Percentiles rank a stretch among this genome's conserved stretches.
These are phyloP conservation scores for Prunella himalayana DNA, from an alignment of 2,113 vertebrate species.

Conservation along the genomic window DNA sequence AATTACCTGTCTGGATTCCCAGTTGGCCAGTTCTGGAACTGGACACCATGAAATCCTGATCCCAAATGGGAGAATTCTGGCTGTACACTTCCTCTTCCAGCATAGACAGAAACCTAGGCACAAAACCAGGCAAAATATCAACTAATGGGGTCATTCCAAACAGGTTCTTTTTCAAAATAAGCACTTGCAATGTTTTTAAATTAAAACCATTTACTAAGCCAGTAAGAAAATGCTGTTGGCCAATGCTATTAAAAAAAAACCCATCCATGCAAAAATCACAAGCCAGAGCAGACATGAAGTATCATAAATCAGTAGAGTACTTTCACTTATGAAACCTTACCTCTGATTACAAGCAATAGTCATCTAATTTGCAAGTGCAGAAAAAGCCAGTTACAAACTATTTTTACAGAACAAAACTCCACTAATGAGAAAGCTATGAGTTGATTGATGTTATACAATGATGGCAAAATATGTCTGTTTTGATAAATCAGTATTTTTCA, in stretches of 20 bases:
- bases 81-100: conserved; percentile 98
- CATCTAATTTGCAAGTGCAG: not conserved
- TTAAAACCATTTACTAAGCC: not conserved
- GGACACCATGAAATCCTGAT: conserved; percentile 86
- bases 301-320: not conserved
- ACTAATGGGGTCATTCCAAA: not conserved
- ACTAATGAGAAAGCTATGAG: not conserved
- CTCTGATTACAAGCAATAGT: not conserved
- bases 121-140: not conserved
- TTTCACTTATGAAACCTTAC: not conserved
- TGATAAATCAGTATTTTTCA: not conserved
- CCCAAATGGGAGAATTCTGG: conserved; percentile 96
- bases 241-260: not conserved
- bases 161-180: not conserved
- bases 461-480: not conserved
- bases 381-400: not conserved
- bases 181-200: not conserved
- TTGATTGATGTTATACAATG: not conserved
- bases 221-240: not conserved
- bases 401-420: not conserved
- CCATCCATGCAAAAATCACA: not conserved
- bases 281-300: not conserved
- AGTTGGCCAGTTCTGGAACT: conserved; percentile 81
- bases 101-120: conserved; percentile 93
- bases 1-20: conserved; percentile 83